Evolutionary conservation across 53 echinoderm and acorn worm species (phyloP).

Genomic region (Luidia sarsii): DNA sequence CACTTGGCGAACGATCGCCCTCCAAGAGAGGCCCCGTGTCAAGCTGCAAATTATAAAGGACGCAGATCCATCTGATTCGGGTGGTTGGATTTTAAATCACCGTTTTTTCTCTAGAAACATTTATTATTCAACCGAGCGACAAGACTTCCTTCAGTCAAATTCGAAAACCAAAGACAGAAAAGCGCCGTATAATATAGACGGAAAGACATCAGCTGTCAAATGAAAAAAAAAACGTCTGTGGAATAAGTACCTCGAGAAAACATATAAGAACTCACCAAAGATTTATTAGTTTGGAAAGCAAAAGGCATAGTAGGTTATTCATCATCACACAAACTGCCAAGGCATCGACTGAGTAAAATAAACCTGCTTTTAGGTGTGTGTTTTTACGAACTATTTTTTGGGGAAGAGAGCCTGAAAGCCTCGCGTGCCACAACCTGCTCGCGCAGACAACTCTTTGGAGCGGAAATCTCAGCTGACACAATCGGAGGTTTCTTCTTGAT

Average conservation of each 20-base stretch:
- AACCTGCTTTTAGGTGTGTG: not conserved
- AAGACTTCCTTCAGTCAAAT: too few species aligned
- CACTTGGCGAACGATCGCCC: too few species aligned
- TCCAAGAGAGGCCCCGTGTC: too few species aligned
- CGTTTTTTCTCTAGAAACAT: too few species aligned
- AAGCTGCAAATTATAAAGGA: too few species aligned
- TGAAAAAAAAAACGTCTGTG: slow-evolving; percentile 39
- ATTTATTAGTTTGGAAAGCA: slow-evolving; percentile 6
- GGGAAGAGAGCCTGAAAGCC: not conserved
- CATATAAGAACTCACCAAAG: not conserved
- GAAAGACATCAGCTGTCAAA: slow-evolving; percentile 35
- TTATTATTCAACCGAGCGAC: too few species aligned
- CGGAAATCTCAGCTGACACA: slow-evolving; percentile 53
- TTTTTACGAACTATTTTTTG: not conserved
- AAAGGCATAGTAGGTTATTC: not conserved
- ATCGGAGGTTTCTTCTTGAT: slow-evolving; percentile 47
- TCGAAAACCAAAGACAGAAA: too few species aligned
- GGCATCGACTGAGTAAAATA: not conserved
- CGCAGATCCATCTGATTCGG: too few species aligned
- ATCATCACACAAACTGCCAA: too few species aligned
- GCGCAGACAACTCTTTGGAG: not conserved
- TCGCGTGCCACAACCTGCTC: slow-evolving; percentile 12
- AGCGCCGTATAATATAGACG: too few species aligned
- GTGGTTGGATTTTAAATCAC: too few species aligned
- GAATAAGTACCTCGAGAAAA: slow-evolving; percentile 22